Conservation (phyloP, 2,888 invertebrate species). For the Pterostichus niger region DNA sequence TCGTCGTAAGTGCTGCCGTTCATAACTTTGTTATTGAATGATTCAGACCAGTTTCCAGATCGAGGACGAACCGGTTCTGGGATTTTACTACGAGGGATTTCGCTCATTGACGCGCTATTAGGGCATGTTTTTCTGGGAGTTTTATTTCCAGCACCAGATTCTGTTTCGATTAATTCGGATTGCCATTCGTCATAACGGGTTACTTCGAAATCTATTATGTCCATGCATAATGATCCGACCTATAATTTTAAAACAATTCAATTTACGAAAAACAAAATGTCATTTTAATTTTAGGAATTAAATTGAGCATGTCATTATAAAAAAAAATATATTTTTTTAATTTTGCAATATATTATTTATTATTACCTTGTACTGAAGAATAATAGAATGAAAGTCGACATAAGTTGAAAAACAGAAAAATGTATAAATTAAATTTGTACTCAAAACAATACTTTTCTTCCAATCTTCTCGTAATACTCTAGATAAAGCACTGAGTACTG, state of each 20-base stretch:
- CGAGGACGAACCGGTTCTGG: constrained; percentile 88
- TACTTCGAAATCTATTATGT: constrained; percentile 96
- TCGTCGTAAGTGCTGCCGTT: constrained; percentile 70
- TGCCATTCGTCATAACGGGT: constrained; percentile 96
- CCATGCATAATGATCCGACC: constrained; percentile 98
- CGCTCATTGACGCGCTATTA: constrained; percentile 79
- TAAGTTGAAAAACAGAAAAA: constrained; percentile 99
- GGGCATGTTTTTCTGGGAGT: constrained; percentile 75
- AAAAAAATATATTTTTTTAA: no score
- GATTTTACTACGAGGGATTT: constrained; percentile 84
- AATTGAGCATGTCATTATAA: background rate
- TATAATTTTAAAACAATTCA: constrained; percentile 72
- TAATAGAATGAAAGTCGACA: constrained; percentile 95
- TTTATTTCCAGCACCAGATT: constrained; percentile 78
- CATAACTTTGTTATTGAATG: constrained; percentile 53
- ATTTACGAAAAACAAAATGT: background rate
- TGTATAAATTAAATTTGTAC: constrained; percentile 97
- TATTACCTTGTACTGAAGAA: constrained; percentile 94
- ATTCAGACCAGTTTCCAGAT: constrained; percentile 84
- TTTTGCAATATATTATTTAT: background rate
- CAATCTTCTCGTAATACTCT: constrained; percentile 98
- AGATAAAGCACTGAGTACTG: constrained; percentile 95
- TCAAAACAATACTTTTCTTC: constrained; percentile 96
- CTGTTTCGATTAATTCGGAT: constrained; percentile 80
- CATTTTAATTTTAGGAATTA: background rate